Conservation (phyloP, 2,888 invertebrate genomes). For the Monopis laevigella region DNA sequence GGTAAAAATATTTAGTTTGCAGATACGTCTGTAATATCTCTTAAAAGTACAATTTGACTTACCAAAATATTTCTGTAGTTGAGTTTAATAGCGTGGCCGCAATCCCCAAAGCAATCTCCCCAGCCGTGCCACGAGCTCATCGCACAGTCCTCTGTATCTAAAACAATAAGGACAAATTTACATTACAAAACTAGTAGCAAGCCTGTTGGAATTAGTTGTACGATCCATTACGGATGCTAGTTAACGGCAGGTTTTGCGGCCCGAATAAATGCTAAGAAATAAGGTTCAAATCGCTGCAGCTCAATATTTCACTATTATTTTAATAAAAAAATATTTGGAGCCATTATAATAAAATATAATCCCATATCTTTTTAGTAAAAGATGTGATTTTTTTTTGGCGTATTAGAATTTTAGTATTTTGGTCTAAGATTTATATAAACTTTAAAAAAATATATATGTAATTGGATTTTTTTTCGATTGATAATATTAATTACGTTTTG, state of each 20-base stretch:
- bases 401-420: too few species aligned
- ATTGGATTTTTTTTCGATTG: not conserved
- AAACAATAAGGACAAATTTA: not conserved
- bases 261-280: too few species aligned
- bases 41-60: constrained; percentile 24
- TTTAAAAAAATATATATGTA: constrained; percentile 1
- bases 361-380: too few species aligned
- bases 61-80: constrained; percentile 48
- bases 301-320: not conserved
- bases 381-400: too few species aligned
- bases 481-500: not conserved
- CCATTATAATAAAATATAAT: too few species aligned
- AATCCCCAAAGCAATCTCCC: constrained; percentile 49
- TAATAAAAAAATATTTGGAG: not conserved
- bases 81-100: constrained; percentile 45
- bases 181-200: not conserved
- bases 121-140: constrained; percentile 51
- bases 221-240: too few species aligned
- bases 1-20: too few species aligned
- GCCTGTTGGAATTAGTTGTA: too few species aligned
- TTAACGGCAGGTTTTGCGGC: too few species aligned
- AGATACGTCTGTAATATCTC: too few species aligned
- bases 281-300: too few species aligned
- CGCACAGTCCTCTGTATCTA: constrained; percentile 38
- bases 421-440: constrained; percentile 14